Evolutionary conservation across 1,140 invertebrate genomes (phyloP).

Genomic region (Zeugodacus cucurbitae): DNA sequence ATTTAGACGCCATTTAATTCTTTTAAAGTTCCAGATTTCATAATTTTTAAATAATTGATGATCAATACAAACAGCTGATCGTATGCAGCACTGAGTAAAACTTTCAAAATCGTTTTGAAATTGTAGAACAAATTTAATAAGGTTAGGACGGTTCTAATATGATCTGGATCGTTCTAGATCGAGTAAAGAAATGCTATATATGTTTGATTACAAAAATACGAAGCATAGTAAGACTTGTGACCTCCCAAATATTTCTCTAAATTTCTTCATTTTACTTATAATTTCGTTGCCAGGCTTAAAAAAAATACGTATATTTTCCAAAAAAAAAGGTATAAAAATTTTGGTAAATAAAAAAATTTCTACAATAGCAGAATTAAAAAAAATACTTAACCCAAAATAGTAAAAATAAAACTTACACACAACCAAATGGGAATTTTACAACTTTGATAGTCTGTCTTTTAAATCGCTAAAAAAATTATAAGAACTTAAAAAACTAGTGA

Average conservation of each 20-base stretch:
- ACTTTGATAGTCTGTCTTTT: conserved; percentile 37
- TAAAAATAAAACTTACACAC: not conserved
- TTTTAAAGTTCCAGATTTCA: too few relatives aligned
- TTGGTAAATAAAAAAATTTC: not conserved
- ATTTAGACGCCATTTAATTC: too few relatives aligned
- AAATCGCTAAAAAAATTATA: not conserved
- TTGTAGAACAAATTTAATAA: too few relatives aligned
- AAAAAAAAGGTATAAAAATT: not conserved
- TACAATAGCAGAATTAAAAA: not conserved
- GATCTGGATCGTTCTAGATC: too few relatives aligned
- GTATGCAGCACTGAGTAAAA: too few relatives aligned
- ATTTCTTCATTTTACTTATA: not conserved
- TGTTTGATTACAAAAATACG: too few relatives aligned
- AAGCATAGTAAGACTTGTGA: too few relatives aligned
- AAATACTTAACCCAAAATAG: not conserved
- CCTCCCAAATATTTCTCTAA: not conserved
- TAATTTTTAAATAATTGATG: too few relatives aligned
- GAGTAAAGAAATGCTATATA: too few relatives aligned
- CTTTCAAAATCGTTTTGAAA: too few relatives aligned
- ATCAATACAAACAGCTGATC: too few relatives aligned
- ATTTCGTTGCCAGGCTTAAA: not conserved
- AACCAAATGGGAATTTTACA: conserved; percentile 35
- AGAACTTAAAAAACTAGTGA: not conserved
- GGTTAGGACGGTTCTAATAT: too few relatives aligned
- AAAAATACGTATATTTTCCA: not conserved